Conservation (phyloP, 2,888 invertebrate species). For the Eucera pruinosa region DNA sequence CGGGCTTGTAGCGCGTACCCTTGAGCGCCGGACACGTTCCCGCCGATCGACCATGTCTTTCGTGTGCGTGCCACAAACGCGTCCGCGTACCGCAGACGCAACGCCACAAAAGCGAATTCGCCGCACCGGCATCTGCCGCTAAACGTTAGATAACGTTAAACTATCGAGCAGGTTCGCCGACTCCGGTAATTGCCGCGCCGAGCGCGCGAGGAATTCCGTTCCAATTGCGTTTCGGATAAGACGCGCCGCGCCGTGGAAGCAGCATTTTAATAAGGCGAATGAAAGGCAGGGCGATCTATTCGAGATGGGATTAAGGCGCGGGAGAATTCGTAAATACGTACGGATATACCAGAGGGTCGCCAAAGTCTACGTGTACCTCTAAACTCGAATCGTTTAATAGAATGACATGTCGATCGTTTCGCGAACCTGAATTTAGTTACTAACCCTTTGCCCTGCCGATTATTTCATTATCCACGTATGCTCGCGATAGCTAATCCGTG, state of each 20-base stretch:
- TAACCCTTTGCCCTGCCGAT: no score
- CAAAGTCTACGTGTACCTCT: no score
- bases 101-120: slow-evolving; percentile 75
- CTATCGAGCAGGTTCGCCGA: slow-evolving; percentile 78
- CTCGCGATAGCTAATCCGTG: no score
- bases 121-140: slow-evolving; percentile 78
- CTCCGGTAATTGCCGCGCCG: slow-evolving; percentile 73
- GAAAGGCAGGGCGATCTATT: no score
- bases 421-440: no score
- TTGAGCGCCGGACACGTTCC: slow-evolving; percentile 9
- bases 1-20: slow-evolving; percentile 40
- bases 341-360: no score
- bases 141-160: slow-evolving; percentile 80
- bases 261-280: no score
- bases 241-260: no score
- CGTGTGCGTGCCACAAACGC: slow-evolving; percentile 25
- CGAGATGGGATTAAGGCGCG: no score
- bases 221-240: background rate
- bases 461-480: no score
- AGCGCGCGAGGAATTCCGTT: slow-evolving; percentile 16
- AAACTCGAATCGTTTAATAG: slow-evolving; percentile 43
- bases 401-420: no score
- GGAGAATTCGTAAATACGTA: no score
- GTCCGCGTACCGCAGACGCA: slow-evolving; percentile 51
- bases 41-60: slow-evolving; percentile 24